phyloP scores from a whole-genome alignment of 2,888 invertebrate species.

The Cetonia aurata region DNA sequence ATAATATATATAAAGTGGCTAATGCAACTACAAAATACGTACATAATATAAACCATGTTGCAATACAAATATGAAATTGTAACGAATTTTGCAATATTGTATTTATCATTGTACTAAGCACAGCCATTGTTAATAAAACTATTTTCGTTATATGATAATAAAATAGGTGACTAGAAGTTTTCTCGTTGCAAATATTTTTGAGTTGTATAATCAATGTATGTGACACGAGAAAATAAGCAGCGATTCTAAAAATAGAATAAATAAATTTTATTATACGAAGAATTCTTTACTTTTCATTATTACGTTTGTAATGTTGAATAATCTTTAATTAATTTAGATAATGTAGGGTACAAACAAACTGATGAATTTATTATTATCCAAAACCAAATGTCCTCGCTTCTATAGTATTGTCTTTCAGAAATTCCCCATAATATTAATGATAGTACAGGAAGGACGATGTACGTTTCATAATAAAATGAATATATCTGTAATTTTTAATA shows the following conservation, averaged over 20 bases:
- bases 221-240: background rate
- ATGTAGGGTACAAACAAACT: slow-evolving; percentile 3
- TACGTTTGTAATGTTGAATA: slow-evolving; percentile 7
- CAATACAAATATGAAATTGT: background rate
- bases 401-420: background rate
- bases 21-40: background rate
- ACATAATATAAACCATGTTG: slow-evolving; percentile 11
- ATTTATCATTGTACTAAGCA: background rate
- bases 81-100: background rate
- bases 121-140: background rate
- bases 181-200: background rate
- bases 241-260: background rate
- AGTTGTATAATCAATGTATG: background rate
- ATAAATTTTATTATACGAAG: too few relatives aligned
- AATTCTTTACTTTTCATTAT: too few relatives aligned
- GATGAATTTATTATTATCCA: background rate
- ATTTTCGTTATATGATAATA: too few relatives aligned
- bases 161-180: too few relatives aligned
- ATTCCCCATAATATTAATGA: background rate
- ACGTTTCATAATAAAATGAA: slow-evolving; percentile 13
- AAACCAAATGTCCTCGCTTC: background rate
- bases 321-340: background rate
- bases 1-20: too few relatives aligned
- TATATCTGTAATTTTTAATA: background rate
- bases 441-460: background rate